Evolutionary conservation across 2,113 vertebrate species (phyloP).

Genomic region (Rhizomys pruinosus): DNA sequence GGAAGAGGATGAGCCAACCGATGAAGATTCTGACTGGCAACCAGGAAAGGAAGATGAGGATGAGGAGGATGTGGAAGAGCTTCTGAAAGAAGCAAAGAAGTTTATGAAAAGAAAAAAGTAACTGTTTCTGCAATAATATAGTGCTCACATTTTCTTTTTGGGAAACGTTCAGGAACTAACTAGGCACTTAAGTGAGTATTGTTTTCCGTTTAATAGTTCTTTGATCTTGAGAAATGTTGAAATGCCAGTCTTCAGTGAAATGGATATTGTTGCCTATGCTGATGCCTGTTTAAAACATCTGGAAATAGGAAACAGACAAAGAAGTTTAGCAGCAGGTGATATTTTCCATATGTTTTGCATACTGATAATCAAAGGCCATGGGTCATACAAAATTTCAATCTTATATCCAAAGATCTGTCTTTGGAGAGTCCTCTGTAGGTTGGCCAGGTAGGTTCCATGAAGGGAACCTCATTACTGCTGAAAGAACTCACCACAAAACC

Average conservation of each 20-base stretch:
- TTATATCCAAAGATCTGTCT: neutral
- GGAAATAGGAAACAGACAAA: constrained; percentile 16
- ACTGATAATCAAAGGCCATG: constrained; percentile 62
- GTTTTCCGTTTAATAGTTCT: constrained; percentile 45
- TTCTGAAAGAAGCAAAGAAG: constrained; percentile 82
- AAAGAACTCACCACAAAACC: constrained; percentile 38
- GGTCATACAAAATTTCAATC: neutral
- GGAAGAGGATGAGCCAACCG: constrained; percentile 85
- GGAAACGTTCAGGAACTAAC: neutral
- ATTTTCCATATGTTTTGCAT: constrained; percentile 57
- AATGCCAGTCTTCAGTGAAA: neutral
- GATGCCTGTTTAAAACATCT: constrained; percentile 11
- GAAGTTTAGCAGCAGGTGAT: constrained; percentile 13
- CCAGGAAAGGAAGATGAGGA: constrained; percentile 85
- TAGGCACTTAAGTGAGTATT: neutral
- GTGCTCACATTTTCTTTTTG: constrained; percentile 11
- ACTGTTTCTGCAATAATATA: neutral
- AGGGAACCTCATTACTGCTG: neutral
- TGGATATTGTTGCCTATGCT: constrained; percentile 18
- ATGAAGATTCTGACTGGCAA: constrained; percentile 90
- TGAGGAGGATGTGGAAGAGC: constrained; percentile 82
- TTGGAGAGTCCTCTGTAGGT: neutral
- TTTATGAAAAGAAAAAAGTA: constrained; percentile 86
- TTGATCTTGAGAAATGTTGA: neutral
- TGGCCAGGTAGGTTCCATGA: neutral